Evolutionary conservation across 2,888 invertebrate species (phyloP).

Genomic region (Flexamia atlantica): DNA sequence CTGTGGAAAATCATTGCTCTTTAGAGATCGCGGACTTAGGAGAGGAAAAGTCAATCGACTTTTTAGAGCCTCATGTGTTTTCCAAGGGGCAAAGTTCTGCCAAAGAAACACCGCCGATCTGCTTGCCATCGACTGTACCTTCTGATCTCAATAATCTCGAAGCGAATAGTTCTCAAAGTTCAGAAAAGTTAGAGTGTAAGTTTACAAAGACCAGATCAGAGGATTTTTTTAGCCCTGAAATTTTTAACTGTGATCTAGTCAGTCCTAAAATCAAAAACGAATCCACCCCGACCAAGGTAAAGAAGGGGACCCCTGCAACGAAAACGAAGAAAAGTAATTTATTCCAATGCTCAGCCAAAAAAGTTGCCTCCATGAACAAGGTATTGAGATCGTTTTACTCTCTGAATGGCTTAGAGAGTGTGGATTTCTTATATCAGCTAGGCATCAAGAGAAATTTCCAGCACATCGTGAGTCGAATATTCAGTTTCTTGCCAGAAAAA

Average conservation of each 20-base stretch:
- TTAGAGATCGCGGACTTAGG: slow-evolving; percentile 14
- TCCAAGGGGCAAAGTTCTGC: background rate
- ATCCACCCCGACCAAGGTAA: background rate
- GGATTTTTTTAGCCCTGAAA: slow-evolving; percentile 26
- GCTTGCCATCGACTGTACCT: background rate
- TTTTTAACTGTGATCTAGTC: background rate
- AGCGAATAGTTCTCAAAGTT: background rate
- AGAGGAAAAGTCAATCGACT: slow-evolving; percentile 42
- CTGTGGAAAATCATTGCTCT: background rate
- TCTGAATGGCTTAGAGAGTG: slow-evolving; percentile 70
- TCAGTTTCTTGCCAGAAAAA: slow-evolving; percentile 72
- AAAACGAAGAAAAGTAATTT: background rate
- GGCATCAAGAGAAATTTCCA: slow-evolving; percentile 73
- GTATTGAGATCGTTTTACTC: slow-evolving; percentile 30
- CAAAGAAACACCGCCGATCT: background rate
- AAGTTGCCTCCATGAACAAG: slow-evolving; percentile 6
- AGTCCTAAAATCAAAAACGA: slow-evolving; percentile 15
- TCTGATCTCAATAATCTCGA: background rate
- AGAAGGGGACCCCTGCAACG: background rate
- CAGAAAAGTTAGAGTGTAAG: background rate
- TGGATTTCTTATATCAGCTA: slow-evolving; percentile 73
- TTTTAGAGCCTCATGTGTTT: slow-evolving; percentile 13
- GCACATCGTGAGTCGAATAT: slow-evolving; percentile 73
- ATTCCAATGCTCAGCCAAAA: slow-evolving; percentile 9
- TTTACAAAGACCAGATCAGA: background rate